A percentile compares a stretch with the other conserved stretches of the same genome.
These are phyloP conservation scores for Malurus alboscapulatus DNA, from an alignment of 2,113 vertebrate genomes.

Conservation along the genomic window DNA sequence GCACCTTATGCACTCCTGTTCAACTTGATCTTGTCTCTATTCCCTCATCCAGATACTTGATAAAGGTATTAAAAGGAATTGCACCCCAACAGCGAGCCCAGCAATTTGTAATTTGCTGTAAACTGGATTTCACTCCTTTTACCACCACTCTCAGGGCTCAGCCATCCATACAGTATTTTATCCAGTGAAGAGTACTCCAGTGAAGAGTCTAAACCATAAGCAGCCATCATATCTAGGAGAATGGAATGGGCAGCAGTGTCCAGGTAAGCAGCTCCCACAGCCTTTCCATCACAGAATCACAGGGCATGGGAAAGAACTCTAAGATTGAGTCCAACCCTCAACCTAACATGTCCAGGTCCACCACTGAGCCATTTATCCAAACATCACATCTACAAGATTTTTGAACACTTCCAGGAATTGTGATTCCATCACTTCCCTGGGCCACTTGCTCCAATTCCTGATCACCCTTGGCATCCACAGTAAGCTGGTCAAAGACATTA, in stretches of 20 bases:
- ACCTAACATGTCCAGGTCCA: neutral
- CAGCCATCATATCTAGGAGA: neutral
- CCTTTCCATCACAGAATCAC: neutral
- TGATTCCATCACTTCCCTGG: neutral
- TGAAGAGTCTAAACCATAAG: neutral
- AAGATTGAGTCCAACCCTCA: neutral
- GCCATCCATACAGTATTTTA: neutral
- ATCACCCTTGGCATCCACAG: neutral
- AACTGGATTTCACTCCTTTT: neutral
- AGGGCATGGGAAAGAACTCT: neutral
- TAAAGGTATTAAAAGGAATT: neutral
- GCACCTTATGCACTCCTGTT: neutral
- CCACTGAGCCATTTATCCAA: neutral
- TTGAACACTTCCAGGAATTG: neutral
- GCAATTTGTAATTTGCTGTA: neutral
- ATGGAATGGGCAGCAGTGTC: neutral
- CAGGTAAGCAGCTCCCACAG: too few species aligned
- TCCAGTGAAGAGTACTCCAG: accelerated
- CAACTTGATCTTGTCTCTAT: neutral
- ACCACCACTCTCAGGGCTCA: neutral
- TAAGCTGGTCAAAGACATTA: neutral
- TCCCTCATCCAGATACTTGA: neutral
- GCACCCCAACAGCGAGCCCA: neutral
- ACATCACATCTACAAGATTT: neutral
- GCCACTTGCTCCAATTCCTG: neutral